phyloP scores from a whole-genome alignment of 1,140 invertebrate genomes.

The Meteorus sp. region DNA sequence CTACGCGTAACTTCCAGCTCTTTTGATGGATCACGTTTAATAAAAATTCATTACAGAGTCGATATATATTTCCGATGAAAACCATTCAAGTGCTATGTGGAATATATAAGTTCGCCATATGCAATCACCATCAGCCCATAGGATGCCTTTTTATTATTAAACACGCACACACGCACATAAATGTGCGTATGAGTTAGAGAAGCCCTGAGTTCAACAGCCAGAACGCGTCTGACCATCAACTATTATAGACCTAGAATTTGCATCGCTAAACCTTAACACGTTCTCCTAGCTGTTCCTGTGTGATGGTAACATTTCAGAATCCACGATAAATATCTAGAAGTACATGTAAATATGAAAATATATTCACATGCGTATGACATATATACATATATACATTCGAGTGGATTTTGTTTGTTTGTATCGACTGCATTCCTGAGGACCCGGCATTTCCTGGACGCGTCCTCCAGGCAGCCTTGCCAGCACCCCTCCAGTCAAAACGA shows the following conservation, averaged over 20 bases:
- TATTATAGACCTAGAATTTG: conserved; percentile 15
- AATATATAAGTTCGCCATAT: too few species aligned
- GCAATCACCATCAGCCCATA: too few species aligned
- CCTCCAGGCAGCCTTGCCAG: conserved; percentile 44
- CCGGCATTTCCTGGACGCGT: conserved; percentile 43
- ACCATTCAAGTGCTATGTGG: too few species aligned
- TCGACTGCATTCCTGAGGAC: conserved; percentile 40
- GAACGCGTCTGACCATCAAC: neutral
- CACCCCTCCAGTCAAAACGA: conserved; percentile 4
- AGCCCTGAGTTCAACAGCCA: conserved; percentile 11
- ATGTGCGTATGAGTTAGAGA: conserved; percentile 22
- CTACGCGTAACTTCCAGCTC: too few species aligned
- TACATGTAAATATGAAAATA: conserved; percentile 11
- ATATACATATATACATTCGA: conserved; percentile 29
- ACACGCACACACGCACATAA: too few species aligned
- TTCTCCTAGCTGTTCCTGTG: conserved; percentile 2
- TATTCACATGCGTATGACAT: conserved; percentile 25
- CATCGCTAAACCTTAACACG: conserved; percentile 15
- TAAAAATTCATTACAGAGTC: too few species aligned
- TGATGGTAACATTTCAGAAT: neutral
- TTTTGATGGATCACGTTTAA: too few species aligned
- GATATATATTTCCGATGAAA: too few species aligned
- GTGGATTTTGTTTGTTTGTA: conserved; percentile 39
- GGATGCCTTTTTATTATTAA: too few species aligned
- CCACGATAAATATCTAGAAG: too few species aligned